These are phyloP conservation scores for Diplodus sargus DNA, from an alignment of 2,797 vertebrate genomes.

Conservation along the genomic window DNA sequence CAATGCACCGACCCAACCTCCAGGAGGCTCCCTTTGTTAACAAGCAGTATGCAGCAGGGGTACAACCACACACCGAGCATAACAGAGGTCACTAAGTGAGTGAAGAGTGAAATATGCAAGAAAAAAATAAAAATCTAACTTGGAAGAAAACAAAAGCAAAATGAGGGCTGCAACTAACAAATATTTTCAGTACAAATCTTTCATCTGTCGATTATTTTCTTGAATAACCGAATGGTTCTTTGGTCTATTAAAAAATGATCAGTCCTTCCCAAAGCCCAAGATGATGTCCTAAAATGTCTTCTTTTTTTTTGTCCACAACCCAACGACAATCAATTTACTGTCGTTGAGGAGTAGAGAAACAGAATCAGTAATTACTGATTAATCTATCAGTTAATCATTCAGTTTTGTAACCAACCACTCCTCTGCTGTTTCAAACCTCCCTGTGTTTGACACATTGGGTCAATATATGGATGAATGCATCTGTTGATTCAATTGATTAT, in stretches of 20 bases:
- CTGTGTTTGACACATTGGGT: slow-evolving; percentile 27
- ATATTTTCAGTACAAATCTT: no score
- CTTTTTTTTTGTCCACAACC: no score
- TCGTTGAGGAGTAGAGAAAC: no score
- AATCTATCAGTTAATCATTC: no score
- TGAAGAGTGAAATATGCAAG: neutral
- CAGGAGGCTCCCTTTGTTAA: slow-evolving; percentile 56
- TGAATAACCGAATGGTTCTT: no score
- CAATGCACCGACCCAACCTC: slow-evolving; percentile 45
- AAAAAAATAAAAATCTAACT: neutral
- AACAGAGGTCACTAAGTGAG: neutral
- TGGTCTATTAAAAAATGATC: neutral
- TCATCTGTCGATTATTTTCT: no score
- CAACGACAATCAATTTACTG: no score
- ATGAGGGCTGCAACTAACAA: no score
- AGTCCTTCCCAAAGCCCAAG: no score
- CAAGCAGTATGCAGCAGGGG: neutral
- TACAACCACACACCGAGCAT: neutral
- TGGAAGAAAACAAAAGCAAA: neutral
- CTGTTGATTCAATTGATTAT: slow-evolving; percentile 56
- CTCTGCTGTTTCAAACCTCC: slow-evolving; percentile 3
- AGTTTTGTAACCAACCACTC: neutral
- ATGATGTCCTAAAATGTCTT: no score
- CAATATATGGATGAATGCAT: slow-evolving; percentile 43
- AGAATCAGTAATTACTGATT: no score